A percentile compares a stretch with the other conserved stretches of the same genome.
These are phyloP conservation scores for Cepphus grylle DNA, from an alignment of 2,113 vertebrate genomes.

Conservation along the genomic window DNA sequence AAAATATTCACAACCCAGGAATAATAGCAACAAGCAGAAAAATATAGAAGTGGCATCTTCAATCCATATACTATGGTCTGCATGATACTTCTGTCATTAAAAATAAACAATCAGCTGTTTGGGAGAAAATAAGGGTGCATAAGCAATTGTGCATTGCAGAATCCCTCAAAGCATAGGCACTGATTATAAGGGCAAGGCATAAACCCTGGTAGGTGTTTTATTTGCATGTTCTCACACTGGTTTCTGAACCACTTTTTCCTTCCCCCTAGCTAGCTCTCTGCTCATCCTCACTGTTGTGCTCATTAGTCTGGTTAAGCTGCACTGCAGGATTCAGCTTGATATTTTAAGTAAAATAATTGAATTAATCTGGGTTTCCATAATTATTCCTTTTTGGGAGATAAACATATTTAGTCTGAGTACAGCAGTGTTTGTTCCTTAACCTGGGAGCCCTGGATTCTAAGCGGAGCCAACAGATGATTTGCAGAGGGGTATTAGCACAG, in stretches of 20 bases:
- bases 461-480: background rate
- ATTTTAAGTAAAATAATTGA: slow-evolving; percentile 42
- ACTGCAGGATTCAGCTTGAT: slow-evolving; percentile 39
- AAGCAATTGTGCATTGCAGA: background rate
- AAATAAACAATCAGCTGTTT: background rate
- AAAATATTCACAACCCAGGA: slow-evolving; percentile 30
- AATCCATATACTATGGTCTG: background rate
- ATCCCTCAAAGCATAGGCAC: background rate
- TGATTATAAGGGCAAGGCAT: background rate
- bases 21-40: slow-evolving; percentile 6
- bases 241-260: slow-evolving; percentile 48
- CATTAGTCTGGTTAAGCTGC: slow-evolving; percentile 51
- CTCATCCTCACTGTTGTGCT: slow-evolving; percentile 26
- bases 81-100: background rate
- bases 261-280: background rate
- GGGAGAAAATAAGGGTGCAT: background rate
- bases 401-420: background rate
- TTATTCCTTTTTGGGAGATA: background rate
- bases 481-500: slow-evolving; percentile 16
- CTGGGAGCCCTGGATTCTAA: background rate
- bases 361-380: background rate
- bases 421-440: background rate
- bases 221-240: slow-evolving; percentile 53
- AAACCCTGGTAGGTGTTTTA: background rate
- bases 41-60: background rate